Percentiles rank a stretch among this genome's conserved stretches.
phyloP scores from a whole-genome alignment of 2,888 invertebrate species.

The Anorthoa munda region DNA sequence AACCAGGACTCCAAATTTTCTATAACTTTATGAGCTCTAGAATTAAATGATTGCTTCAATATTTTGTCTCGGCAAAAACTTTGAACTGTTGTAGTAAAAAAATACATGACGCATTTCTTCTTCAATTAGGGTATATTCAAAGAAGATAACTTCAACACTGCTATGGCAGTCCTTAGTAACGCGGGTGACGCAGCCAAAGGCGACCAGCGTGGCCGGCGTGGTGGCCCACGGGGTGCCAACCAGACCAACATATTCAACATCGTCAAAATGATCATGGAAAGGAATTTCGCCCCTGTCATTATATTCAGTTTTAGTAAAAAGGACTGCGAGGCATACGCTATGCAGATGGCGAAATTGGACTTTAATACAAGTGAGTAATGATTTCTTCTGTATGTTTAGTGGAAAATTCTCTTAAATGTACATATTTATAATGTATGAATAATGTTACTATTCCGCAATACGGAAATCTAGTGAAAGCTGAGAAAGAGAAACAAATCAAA shows the following conservation, averaged over 20 bases:
- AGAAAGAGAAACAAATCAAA: not conserved
- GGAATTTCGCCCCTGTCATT: constrained; percentile 99
- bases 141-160: constrained; percentile 99
- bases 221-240: constrained; percentile 92
- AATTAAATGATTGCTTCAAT: no score
- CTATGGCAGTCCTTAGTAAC: constrained; percentile 97
- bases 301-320: constrained; percentile 99
- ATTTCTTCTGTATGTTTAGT: not conserved
- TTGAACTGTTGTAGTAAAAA: not conserved
- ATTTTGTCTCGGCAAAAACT: not conserved
- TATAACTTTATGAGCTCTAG: no score
- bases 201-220: constrained; percentile 94
- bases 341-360: constrained; percentile 99
- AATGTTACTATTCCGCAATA: no score
- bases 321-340: constrained; percentile 99
- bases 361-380: constrained; percentile 95
- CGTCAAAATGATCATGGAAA: constrained; percentile 99
- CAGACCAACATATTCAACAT: constrained; percentile 98
- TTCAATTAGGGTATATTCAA: constrained; percentile 95
- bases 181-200: constrained; percentile 96
- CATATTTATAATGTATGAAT: no score
- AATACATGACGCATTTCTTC: not conserved
- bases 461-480: not conserved
- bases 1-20: no score
- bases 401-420: not conserved